Percentiles rank a stretch among this genome's conserved stretches.
These are phyloP conservation scores for Cacoxenus indagator DNA, from an alignment of 2,888 invertebrate genomes.

Conservation along the genomic window DNA sequence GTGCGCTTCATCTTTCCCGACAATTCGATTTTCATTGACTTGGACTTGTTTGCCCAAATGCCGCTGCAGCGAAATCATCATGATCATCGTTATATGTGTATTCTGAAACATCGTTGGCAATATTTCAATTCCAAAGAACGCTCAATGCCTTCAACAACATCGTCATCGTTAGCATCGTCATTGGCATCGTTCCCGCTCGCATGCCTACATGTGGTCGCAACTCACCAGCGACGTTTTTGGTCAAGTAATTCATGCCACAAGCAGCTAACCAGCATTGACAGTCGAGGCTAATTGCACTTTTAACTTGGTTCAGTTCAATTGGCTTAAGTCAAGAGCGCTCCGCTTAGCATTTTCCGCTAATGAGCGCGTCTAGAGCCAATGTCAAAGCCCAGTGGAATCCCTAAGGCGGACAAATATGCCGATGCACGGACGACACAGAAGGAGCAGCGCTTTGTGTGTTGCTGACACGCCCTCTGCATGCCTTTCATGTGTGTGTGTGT, in stretches of 20 bases:
- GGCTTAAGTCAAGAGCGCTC: neutral
- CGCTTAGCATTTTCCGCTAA: too few species aligned
- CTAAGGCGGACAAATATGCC: neutral
- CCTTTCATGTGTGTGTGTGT: too few species aligned
- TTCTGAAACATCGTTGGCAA: neutral
- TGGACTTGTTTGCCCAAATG: conserved; percentile 33
- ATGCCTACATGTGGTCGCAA: neutral
- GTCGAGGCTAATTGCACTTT: neutral
- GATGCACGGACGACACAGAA: too few species aligned
- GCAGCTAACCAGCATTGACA: neutral
- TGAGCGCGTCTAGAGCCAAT: too few species aligned
- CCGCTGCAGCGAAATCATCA: neutral
- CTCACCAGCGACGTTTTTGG: neutral
- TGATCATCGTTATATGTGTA: neutral
- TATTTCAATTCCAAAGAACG: neutral
- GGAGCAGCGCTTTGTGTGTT: neutral
- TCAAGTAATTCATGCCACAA: neutral
- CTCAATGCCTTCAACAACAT: neutral
- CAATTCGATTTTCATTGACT: conserved; percentile 53
- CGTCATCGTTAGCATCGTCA: neutral
- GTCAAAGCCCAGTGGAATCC: neutral
- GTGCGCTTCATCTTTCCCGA: conserved; percentile 59
- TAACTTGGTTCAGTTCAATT: neutral
- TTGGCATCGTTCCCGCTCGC: neutral
- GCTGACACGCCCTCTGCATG: neutral